These are phyloP conservation scores for Simalia tracyae DNA, from an alignment of 2,797 vertebrate genomes.

Conservation along the genomic window DNA sequence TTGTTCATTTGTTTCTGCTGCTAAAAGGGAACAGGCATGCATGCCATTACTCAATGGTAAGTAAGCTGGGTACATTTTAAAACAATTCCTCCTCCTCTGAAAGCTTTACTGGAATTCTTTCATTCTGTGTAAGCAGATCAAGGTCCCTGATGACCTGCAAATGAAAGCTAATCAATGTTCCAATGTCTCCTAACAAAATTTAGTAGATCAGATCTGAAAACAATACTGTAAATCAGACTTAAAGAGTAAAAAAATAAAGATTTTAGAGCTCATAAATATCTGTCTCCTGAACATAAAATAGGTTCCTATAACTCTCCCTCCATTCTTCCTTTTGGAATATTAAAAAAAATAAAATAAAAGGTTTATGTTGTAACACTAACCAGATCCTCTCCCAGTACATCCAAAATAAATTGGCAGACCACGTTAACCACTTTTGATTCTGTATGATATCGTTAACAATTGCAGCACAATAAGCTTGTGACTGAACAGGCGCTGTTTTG, in stretches of 20 bases:
- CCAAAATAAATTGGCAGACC: constrained; percentile 6
- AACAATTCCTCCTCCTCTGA: constrained; percentile 51
- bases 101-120: constrained; percentile 61
- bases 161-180: constrained; percentile 59
- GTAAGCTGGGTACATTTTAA: constrained; percentile 52
- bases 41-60: constrained; percentile 36
- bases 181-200: constrained; percentile 57
- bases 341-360: constrained; percentile 8
- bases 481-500: constrained; percentile 1
- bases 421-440: constrained; percentile 25
- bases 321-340: constrained; percentile 19
- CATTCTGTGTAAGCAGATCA: constrained; percentile 58
- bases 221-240: constrained; percentile 57
- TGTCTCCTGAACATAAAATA: constrained; percentile 42
- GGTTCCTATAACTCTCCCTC: constrained; percentile 25
- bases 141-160: constrained; percentile 54
- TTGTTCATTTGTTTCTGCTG: constrained; percentile 51
- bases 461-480: not conserved
- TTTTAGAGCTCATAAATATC: constrained; percentile 46
- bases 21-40: constrained; percentile 54
- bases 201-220: constrained; percentile 54
- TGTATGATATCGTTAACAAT: constrained; percentile 33
- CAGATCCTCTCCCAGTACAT: not conserved
- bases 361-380: not conserved
- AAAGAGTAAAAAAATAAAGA: constrained; percentile 46